Conservation (phyloP, 1,140 invertebrate species). For the Zelostemma sp. region DNA sequence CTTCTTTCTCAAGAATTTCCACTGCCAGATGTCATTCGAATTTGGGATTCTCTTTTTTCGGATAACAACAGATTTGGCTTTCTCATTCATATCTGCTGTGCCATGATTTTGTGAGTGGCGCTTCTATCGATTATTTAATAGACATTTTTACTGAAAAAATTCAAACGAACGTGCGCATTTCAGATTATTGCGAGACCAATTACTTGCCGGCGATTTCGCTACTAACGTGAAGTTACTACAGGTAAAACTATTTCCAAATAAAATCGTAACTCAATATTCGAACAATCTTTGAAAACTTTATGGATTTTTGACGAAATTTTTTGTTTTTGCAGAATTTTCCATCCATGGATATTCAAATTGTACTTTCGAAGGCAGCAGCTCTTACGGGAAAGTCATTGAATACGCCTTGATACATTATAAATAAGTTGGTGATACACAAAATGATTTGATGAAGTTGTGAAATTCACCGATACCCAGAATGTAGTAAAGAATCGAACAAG, state of each 20-base stretch:
- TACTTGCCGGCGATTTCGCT: conserved; percentile 90
- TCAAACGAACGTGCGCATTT: conserved; percentile 11
- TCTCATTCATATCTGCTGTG: conserved; percentile 92
- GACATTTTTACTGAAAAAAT: not conserved
- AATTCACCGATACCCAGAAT: too few relatives aligned
- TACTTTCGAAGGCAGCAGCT: conserved; percentile 75
- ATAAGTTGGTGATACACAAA: not conserved
- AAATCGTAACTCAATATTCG: too few relatives aligned
- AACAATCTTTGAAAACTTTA: too few relatives aligned
- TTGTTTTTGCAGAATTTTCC: conserved; percentile 78
- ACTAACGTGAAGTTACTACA: conserved; percentile 94
- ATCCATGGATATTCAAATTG: conserved; percentile 79
- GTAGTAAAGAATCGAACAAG: too few relatives aligned
- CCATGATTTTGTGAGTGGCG: conserved; percentile 94
- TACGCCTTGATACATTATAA: not conserved
- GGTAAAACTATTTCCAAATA: too few relatives aligned
- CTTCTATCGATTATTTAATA: too few relatives aligned
- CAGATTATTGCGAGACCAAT: conserved; percentile 84
- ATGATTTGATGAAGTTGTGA: not conserved
- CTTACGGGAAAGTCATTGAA: conserved; percentile 61
- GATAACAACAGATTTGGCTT: conserved; percentile 91
- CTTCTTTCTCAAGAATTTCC: conserved; percentile 97
- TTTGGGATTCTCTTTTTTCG: conserved; percentile 96
- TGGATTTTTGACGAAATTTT: too few relatives aligned
- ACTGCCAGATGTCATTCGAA: conserved; percentile 93